These are phyloP conservation scores for Gnatocerus cornutus DNA, from an alignment of 2,888 invertebrate species.

Conservation along the genomic window DNA sequence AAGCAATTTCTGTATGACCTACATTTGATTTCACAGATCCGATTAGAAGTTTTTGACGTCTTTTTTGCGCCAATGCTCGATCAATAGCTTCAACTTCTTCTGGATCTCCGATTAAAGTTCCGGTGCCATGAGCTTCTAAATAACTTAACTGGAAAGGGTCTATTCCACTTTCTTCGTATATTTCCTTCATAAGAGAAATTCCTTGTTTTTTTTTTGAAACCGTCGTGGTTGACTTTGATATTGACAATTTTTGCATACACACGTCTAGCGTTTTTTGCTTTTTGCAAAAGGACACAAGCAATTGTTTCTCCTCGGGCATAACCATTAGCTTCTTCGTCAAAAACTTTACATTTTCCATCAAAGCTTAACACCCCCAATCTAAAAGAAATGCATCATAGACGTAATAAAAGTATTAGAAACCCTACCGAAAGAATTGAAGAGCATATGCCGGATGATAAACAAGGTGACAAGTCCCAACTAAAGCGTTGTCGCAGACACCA, in stretches of 20 bases:
- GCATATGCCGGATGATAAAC: conserved; percentile 94
- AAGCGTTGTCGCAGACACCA: conserved; percentile 90
- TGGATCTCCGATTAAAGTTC: conserved; percentile 84
- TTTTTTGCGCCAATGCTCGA: conserved; percentile 82
- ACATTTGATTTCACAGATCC: conserved; percentile 95
- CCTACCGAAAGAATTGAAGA: too few relatives aligned
- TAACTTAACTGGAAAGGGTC: conserved; percentile 81
- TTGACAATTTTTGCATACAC: conserved; percentile 71
- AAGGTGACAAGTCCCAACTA: conserved; percentile 91
- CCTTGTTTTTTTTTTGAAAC: conserved; percentile 63
- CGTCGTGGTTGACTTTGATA: conserved; percentile 63
- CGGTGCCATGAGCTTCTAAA: conserved; percentile 90
- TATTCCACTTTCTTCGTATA: conserved; percentile 80
- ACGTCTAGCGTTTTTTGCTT: conserved; percentile 72
- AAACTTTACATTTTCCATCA: conserved; percentile 91
- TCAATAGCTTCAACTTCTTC: conserved; percentile 90
- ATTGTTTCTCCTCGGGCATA: conserved; percentile 89
- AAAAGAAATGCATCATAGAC: too few relatives aligned
- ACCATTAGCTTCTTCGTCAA: conserved; percentile 88
- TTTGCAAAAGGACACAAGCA: conserved; percentile 82
- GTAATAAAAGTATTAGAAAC: too few relatives aligned
- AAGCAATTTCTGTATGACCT: conserved; percentile 92
- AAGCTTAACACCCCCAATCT: conserved; percentile 84
- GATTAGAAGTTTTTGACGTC: conserved; percentile 83
- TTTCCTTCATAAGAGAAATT: conserved; percentile 77